These are phyloP conservation scores for Neodiprion fabricii DNA, from an alignment of 1,140 invertebrate genomes.

Conservation along the genomic window DNA sequence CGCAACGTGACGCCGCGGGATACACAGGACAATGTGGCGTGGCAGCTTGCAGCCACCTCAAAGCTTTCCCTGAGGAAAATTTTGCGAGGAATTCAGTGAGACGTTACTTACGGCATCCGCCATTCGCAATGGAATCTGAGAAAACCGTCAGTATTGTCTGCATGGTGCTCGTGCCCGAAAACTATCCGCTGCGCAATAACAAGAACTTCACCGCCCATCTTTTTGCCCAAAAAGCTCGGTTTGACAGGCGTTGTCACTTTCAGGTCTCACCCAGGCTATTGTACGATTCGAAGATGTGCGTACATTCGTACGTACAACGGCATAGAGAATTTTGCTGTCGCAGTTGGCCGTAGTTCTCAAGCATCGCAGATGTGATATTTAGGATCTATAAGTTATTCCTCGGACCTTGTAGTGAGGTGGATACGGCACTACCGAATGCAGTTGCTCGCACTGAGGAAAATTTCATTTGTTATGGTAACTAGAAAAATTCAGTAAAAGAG, in stretches of 20 bases:
- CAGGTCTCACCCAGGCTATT: background rate
- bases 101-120: background rate
- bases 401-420: too few species aligned
- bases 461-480: too few species aligned
- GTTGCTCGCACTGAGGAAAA: too few species aligned
- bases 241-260: background rate
- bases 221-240: background rate
- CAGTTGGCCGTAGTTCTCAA: too few species aligned
- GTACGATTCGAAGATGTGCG: background rate
- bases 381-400: too few species aligned
- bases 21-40: conserved; percentile 23
- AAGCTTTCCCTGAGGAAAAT: conserved; percentile 27
- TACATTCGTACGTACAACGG: background rate
- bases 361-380: too few species aligned
- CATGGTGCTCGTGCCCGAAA: background rate
- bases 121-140: background rate
- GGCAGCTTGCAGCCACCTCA: conserved; percentile 17
- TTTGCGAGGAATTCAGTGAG: background rate
- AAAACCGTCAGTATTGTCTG: background rate
- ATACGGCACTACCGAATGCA: too few species aligned
- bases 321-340: background rate
- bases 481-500: too few species aligned
- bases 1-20: background rate
- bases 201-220: background rate
- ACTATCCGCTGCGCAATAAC: background rate